phyloP scores from a whole-genome alignment of 2,797 vertebrate genomes.

The Manis crassicaudata region DNA sequence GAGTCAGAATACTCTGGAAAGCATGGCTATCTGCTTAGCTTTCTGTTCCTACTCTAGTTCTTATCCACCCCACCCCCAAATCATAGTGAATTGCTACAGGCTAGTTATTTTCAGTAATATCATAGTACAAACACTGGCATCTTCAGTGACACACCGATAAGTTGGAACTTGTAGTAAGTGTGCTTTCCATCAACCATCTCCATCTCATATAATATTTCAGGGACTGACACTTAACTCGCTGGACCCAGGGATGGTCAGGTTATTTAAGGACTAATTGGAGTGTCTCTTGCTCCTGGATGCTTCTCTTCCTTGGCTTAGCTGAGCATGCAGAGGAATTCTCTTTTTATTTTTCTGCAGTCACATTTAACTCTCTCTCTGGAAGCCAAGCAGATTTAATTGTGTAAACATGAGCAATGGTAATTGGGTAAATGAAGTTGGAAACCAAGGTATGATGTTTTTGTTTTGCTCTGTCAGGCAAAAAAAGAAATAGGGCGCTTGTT shows the following conservation, averaged over 20 bases:
- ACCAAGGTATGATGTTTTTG: slow-evolving; percentile 82
- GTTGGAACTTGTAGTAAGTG: slow-evolving; percentile 34
- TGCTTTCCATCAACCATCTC: slow-evolving; percentile 40
- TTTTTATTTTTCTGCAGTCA: slow-evolving; percentile 73
- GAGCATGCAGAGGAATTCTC: slow-evolving; percentile 58
- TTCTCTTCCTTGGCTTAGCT: slow-evolving; percentile 70
- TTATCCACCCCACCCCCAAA: background rate
- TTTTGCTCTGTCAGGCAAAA: slow-evolving; percentile 57
- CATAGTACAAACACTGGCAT: slow-evolving; percentile 49
- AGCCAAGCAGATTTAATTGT: slow-evolving; percentile 69
- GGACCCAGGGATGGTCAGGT: slow-evolving; percentile 66
- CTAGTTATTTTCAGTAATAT: slow-evolving; percentile 42
- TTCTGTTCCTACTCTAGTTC: slow-evolving; percentile 40
- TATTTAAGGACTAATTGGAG: slow-evolving; percentile 75
- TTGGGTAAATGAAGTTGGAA: slow-evolving; percentile 78
- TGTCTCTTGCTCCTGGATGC: slow-evolving; percentile 24
- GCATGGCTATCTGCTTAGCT: background rate
- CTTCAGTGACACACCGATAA: slow-evolving; percentile 33
- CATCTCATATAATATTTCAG: slow-evolving; percentile 52
- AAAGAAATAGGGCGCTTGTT: slow-evolving; percentile 76
- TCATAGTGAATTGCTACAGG: slow-evolving; percentile 35
- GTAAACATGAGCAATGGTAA: slow-evolving; percentile 79
- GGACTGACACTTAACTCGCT: slow-evolving; percentile 39
- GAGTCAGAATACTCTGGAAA: background rate
- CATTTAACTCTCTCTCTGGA: slow-evolving; percentile 68